Evolutionary conservation across 2,888 invertebrate genomes (phyloP), one percentile per base, ranked within the genome.

Genomic region (Nomada fucata): DNA sequence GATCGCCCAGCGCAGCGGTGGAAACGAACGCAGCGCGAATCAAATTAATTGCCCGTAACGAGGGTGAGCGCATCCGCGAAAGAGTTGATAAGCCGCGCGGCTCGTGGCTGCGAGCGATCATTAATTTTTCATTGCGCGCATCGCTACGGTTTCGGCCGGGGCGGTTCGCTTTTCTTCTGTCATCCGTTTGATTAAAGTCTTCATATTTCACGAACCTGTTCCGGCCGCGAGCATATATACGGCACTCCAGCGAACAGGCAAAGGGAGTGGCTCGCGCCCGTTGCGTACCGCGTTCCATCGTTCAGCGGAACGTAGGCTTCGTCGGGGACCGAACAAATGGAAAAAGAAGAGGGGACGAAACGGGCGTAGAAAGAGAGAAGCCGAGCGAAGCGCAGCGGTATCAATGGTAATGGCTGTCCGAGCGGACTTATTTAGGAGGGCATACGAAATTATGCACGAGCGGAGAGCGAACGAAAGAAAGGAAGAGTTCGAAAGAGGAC

Each of bases 141-240:
- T 88, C 86, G 88, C 81, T 68, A 76, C 76, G 79, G 87, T 86
- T 88, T 76, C 81, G 71, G 53, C 79, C 57, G 67, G 68, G 36
- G 77, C 77, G 71, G 42, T 53, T 59, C 69, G 83, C 81, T 84
- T 87, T 82, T 88, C 85, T 83, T 79, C 87, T 82, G 87, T 85
- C 87, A 80, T 81, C 83, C 85, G 87, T 89, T 89, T 89, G 88
- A 88, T 88, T 87, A 89, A 89, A 88, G 87, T 87, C 89, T 89
- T 88, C 88, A 89, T 89, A 89, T 89, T 89, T 88, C 79, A 89
- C 87, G 89, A 88, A 85, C 76, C 87, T 87, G 83, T 85, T 85
- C 79, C 79, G 60, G 55, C 36, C 55, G 29, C 68, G 75, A 55
- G 63, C 72, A 64, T 73, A 63, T 50, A 64, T 47, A 71, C 70